Evolutionary conservation across 1,140 invertebrate genomes (phyloP).

Genomic region (Bradynema listronoti): DNA sequence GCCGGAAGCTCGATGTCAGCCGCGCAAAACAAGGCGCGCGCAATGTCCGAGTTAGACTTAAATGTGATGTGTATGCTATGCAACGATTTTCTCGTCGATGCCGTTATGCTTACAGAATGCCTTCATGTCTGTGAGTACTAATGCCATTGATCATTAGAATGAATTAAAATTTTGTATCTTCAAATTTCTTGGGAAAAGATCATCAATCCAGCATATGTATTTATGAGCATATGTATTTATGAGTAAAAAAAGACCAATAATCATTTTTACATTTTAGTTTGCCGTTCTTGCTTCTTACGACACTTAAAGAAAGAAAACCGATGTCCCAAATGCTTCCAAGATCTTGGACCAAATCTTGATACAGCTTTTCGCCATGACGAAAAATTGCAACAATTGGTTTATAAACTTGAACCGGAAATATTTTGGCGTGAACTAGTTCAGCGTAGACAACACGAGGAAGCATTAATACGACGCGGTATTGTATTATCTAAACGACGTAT

Average conservation of each 20-base stretch:
- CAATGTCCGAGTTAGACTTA: not conserved
- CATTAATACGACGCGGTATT: not conserved
- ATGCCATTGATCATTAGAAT: slow-evolving; percentile 7
- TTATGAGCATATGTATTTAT: not conserved
- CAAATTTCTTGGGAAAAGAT: not conserved
- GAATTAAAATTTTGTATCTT: not conserved
- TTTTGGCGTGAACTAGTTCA: slow-evolving; percentile 18
- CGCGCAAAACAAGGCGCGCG: no score
- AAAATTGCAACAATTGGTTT: slow-evolving; percentile 21
- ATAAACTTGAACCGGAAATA: slow-evolving; percentile 24
- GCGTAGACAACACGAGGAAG: not conserved
- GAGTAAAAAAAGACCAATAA: not conserved
- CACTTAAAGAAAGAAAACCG: slow-evolving; percentile 1
- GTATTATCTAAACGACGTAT: slow-evolving; percentile 5
- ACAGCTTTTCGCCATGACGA: slow-evolving; percentile 5
- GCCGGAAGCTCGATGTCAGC: no score
- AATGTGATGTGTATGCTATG: slow-evolving; percentile 22
- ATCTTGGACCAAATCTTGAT: slow-evolving; percentile 6
- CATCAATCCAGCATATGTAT: not conserved
- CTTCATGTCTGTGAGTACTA: slow-evolving; percentile 23
- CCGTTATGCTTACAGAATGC: slow-evolving; percentile 22
- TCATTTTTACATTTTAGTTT: slow-evolving; percentile 13
- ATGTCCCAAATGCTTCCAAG: slow-evolving; percentile 22
- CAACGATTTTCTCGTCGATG: slow-evolving; percentile 16
- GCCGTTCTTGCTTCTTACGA: slow-evolving; percentile 15